Evolutionary conservation across 2,797 vertebrate genomes (phyloP).

Genomic region (Enteromius mattozi): DNA sequence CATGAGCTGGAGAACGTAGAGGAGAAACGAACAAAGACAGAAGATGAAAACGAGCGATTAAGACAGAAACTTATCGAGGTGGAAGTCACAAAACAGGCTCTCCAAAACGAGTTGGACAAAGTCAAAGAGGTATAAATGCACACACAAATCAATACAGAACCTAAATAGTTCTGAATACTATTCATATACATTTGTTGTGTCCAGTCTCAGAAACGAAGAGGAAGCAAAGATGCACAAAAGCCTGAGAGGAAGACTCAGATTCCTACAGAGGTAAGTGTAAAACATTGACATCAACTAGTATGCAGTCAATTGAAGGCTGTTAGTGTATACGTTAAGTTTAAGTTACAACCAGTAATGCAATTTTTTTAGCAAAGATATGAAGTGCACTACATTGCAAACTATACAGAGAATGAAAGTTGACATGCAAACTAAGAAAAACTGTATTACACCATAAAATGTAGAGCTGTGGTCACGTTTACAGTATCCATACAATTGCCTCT

Average conservation of each 20-base stretch:
- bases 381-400: not conserved
- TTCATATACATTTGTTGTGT: slow-evolving; percentile 1
- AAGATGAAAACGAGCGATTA: slow-evolving; percentile 95
- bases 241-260: slow-evolving; percentile 75
- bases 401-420: not conserved
- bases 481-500: not conserved
- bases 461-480: not conserved
- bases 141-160: not conserved
- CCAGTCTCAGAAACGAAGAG: slow-evolving; percentile 76
- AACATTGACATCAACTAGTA: not conserved
- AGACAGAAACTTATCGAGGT: slow-evolving; percentile 94
- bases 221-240: slow-evolving; percentile 78
- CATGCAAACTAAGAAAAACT: not conserved
- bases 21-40: slow-evolving; percentile 94
- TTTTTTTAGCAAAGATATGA: not conserved
- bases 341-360: not conserved
- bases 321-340: not conserved
- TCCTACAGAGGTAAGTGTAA: slow-evolving; percentile 73
- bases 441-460: not conserved
- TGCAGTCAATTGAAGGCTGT: not conserved
- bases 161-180: not conserved
- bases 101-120: slow-evolving; percentile 95
- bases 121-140: slow-evolving; percentile 84
- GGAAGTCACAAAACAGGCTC: slow-evolving; percentile 93
- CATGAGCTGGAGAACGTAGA: slow-evolving; percentile 97